Base-by-base conservation (phyloP, 2,888 invertebrate genomes). In the Mellilla xanthometata region DNA sequence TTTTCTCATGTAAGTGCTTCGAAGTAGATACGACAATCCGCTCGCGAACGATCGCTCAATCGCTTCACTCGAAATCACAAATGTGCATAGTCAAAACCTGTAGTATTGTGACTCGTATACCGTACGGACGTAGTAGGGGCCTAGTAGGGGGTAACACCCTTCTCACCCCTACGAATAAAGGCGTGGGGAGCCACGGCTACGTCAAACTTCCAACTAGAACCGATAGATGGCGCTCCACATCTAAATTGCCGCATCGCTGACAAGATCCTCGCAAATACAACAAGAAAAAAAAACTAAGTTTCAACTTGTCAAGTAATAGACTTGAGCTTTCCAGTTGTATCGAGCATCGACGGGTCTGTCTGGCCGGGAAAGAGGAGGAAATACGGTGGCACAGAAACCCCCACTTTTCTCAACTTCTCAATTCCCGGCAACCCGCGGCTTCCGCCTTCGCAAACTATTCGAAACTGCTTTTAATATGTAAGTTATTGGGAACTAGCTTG, bases 161-260 rank as follows among this genome's bases (percentile, higher is more conserved):
- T 3, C 12, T 6, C 27, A 5, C 27, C 27, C 6, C 28, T 4
- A 10, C 27, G 15, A 2, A 10, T 4, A 7, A 49, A 39, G 46
- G 7, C 35, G 7, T 6, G 24, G 39, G 44, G 28, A 27, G 29
- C 36, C 42, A n/a, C n/a, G n/a, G n/a, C n/a, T n/a, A n/a, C n/a
- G 43, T 36, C 49, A 57, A 52, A 58, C 60, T 58, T 62, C 58
- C 56, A 62, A 57, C 56, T 57, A 56, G 54, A 60, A 58, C 68
- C 80, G 68, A 76, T 81, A 85, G 85, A 83, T 84, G 85, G 82
- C 83, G 75, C 62, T 62, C 49, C 58, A 60, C 72, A 76, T 77
- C 80, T 73, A 75, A 80, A 83, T 74, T 76, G 76, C 69, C 81
- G 76, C 73, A 81, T 76, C 58, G 69, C 72, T 69, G 72, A 75